phyloP scores from a whole-genome alignment of 2,797 vertebrate genomes.

The Pseudochirops cupreus region DNA sequence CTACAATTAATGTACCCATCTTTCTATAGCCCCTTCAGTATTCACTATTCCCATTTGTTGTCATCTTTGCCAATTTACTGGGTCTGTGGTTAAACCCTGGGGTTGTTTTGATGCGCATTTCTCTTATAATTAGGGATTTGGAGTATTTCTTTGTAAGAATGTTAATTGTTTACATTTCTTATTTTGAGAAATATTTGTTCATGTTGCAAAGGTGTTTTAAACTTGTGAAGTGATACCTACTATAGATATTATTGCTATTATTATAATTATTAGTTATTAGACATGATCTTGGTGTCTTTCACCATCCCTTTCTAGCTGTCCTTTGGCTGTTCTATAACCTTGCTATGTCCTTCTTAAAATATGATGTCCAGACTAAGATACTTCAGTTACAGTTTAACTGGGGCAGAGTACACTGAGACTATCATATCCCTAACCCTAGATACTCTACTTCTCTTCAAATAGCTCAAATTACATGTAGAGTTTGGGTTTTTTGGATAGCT shows the following conservation, averaged over 20 bases:
- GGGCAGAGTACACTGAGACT: neutral
- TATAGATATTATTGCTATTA: neutral
- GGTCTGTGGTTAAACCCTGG: neutral
- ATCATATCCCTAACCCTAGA: neutral
- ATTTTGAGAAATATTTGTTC: neutral
- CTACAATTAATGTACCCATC: neutral
- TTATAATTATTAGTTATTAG: neutral
- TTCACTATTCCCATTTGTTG: neutral
- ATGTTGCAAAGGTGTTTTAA: neutral
- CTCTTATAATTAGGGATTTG: neutral
- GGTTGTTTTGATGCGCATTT: neutral
- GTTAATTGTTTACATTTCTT: neutral
- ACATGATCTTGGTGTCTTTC: neutral
- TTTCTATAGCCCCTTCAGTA: neutral
- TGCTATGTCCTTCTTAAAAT: neutral
- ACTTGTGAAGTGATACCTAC: neutral
- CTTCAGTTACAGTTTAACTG: neutral
- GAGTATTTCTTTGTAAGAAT: neutral
- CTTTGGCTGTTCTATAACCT: neutral
- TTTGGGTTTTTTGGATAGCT: neutral
- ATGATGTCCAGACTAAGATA: neutral
- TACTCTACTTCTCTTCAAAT: neutral
- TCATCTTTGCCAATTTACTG: neutral
- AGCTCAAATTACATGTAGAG: neutral
- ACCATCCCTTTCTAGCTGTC: neutral